Base-by-base conservation (phyloP, 2,888 invertebrate species). In the Salticus scenicus region DNA sequence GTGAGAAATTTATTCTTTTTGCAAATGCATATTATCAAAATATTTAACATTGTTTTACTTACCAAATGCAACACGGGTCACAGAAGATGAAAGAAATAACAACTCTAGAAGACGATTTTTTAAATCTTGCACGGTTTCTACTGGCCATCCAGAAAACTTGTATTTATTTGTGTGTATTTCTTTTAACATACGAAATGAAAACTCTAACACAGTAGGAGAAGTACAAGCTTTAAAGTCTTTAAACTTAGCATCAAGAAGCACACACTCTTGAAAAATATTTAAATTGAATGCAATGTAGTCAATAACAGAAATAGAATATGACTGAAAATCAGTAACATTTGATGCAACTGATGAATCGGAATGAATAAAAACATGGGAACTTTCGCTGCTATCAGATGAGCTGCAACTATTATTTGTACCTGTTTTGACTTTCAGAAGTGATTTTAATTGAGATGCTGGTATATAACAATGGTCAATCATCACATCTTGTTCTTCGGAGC, bases 241-340 rank as follows among this genome's bases (percentile, higher is more conserved):
- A 2, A 31, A 63, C 30, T 42, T 71, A 17, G 37, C 51, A 72
- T 84, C 77, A n/a, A 84, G 67, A n/a, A 77, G 24, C 27, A 76
- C 30, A 73, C 73, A 72, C 31, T 84, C 83, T 69, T 84, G 83
- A 57, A 84, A 77, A 7, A 84, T 67, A 63, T 84, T 77, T 57
- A 84, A 42, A 57, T 72, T 77, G 20, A 84, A 84, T 67, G 72
- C 67, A 66, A 84, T 69, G 17, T 77, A 84, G 41, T 84, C 83
- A n/a, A 77, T 77, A 28, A 84, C 83, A 30, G 77, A 77, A 24
- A 84, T 73, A 2, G 20, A 57, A 57, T 84, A 84, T 31, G 30
- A 47, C 37, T 64, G 28, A 28, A 77, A 77, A 57, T 67, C 72
- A 31, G 63, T 42, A 10, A 51, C 24, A 31, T 76, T 33, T 17